Conservation (phyloP, 2,113 vertebrate genomes). For the Hypocryptadius cinnamomeus region DNA sequence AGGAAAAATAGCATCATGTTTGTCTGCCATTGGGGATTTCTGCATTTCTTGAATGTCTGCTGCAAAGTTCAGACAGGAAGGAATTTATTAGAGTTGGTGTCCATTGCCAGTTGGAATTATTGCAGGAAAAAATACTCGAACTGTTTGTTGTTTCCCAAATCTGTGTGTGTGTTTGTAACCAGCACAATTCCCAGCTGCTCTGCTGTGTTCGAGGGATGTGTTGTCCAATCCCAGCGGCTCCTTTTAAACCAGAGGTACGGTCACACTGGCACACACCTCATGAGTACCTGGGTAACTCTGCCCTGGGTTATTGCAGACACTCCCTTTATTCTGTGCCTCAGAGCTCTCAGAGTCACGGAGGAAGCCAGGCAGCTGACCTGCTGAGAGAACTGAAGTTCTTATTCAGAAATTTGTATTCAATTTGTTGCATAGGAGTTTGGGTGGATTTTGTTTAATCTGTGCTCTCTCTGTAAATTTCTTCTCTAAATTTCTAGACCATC, state of each 20-base stretch:
- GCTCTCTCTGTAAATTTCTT: neutral
- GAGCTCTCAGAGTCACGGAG: neutral
- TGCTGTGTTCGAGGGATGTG: neutral
- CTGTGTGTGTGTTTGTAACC: neutral
- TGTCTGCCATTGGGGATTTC: neutral
- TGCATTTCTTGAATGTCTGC: neutral
- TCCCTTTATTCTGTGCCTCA: neutral
- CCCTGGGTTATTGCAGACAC: neutral
- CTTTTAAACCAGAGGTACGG: neutral
- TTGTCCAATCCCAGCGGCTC: neutral
- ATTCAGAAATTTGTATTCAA: neutral
- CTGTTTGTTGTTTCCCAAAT: neutral
- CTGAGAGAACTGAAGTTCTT: neutral
- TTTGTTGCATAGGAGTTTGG: neutral
- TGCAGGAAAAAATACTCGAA: neutral
- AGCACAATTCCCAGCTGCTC: neutral
- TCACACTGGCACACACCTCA: neutral
- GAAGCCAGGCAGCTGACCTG: neutral
- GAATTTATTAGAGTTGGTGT: neutral
- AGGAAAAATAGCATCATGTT: neutral
- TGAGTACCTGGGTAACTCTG: neutral
- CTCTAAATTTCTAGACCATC: neutral
- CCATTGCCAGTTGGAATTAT: neutral
- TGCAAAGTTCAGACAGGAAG: neutral
- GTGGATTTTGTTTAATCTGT: neutral